phyloP scores from a whole-genome alignment of 2,113 vertebrate genomes.

The Ornithorhynchus anatinus region DNA sequence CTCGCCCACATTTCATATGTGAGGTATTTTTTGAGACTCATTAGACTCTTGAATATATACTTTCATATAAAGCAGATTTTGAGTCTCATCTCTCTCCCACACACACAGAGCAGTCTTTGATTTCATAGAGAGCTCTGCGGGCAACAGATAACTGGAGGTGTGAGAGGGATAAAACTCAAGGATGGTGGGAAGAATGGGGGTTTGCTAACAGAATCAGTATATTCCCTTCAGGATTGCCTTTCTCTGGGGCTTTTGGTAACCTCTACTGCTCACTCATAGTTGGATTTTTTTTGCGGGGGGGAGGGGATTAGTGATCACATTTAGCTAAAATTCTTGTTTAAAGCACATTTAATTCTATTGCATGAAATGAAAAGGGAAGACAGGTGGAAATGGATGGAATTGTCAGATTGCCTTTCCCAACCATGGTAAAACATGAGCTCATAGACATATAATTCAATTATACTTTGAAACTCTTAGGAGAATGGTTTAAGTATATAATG shows the following conservation, averaged over 20 bases:
- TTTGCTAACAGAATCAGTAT: slow-evolving; percentile 19
- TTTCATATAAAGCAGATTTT: slow-evolving; percentile 37
- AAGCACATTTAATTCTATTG: slow-evolving; percentile 14
- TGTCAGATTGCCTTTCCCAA: too few relatives aligned
- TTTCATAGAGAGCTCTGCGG: slow-evolving; percentile 33
- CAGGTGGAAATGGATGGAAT: too few relatives aligned
- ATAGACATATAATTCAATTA: too few relatives aligned
- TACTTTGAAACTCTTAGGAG: too few relatives aligned
- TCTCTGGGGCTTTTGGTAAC: slow-evolving; percentile 6
- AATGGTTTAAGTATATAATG: too few relatives aligned
- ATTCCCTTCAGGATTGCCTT: slow-evolving; percentile 27
- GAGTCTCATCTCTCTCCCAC: slow-evolving; percentile 35
- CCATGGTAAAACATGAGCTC: too few relatives aligned
- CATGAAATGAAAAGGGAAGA: not conserved
- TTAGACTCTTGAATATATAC: slow-evolving; percentile 11
- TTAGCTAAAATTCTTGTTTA: slow-evolving; percentile 8
- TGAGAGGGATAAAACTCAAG: slow-evolving; percentile 28
- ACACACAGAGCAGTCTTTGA: slow-evolving; percentile 22
- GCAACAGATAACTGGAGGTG: slow-evolving; percentile 49
- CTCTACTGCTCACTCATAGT: not conserved
- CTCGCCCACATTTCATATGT: not conserved
- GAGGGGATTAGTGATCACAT: not conserved
- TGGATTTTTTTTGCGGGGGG: slow-evolving; percentile 12
- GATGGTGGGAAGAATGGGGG: slow-evolving; percentile 45
- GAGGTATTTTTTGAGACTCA: not conserved